Conservation (phyloP, 2,113 vertebrate genomes). For the Fregata magnificens region DNA sequence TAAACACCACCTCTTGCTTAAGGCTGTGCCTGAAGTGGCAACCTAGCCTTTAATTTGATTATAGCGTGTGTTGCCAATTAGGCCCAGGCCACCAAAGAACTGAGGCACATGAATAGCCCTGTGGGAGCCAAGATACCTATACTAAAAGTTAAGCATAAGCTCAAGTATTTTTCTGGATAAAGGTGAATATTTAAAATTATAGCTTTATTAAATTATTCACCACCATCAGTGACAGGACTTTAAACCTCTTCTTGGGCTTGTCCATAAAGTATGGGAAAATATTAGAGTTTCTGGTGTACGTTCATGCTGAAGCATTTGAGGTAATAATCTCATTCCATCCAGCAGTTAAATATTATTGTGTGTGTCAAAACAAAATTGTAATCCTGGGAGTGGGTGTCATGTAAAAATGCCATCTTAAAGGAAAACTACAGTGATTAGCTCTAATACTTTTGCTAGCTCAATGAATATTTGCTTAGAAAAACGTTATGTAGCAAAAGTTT, state of each 20-base stretch:
- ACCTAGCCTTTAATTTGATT: background rate
- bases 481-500: background rate
- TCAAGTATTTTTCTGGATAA: background rate
- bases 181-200: background rate
- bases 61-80: background rate
- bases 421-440: conserved; percentile 33
- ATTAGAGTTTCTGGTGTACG: background rate
- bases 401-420: conserved; percentile 51
- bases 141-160: background rate
- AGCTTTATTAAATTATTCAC: conserved; percentile 13
- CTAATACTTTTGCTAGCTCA: conserved; percentile 41
- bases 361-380: conserved; percentile 57
- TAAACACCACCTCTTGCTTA: background rate
- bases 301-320: background rate
- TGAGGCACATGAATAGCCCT: background rate
- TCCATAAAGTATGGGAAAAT: background rate
- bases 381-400: conserved; percentile 16
- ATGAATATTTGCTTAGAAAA: conserved; percentile 38
- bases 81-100: background rate
- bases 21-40: background rate
- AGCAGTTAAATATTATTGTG: conserved; percentile 55
- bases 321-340: conserved; percentile 47
- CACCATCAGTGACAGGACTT: background rate
- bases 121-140: background rate
- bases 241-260: background rate